These are phyloP conservation scores for Clusia tigrina DNA, from an alignment of 2,888 invertebrate genomes.

Conservation along the genomic window DNA sequence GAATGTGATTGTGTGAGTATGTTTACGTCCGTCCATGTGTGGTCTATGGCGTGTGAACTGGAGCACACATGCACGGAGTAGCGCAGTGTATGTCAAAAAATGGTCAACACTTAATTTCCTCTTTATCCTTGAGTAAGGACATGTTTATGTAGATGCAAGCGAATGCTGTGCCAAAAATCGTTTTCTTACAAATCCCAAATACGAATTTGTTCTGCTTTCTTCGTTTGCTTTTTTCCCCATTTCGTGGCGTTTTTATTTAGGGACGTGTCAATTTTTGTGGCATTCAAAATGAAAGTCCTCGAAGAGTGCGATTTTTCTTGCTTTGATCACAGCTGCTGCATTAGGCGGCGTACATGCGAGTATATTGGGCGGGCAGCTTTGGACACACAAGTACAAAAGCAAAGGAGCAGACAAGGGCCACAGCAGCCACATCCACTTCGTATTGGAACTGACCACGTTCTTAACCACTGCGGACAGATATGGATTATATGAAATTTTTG, in stretches of 20 bases:
- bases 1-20: too few species aligned
- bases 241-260: background rate
- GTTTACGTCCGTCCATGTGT: too few species aligned
- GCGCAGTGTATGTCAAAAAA: conserved; percentile 40
- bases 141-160: conserved; percentile 31
- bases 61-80: conserved; percentile 18
- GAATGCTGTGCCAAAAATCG: background rate
- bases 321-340: too few species aligned
- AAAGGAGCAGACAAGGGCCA: background rate
- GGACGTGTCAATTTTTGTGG: conserved; percentile 27
- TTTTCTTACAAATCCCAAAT: conserved; percentile 7
- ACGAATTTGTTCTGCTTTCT: conserved; percentile 6
- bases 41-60: background rate
- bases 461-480: conserved; percentile 12
- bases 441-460: conserved; percentile 7
- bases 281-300: conserved; percentile 17
- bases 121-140: conserved; percentile 37
- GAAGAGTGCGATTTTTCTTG: too few species aligned
- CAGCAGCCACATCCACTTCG: background rate
- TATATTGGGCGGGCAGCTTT: too few species aligned
- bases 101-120: conserved; percentile 57
- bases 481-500: conserved; percentile 15
- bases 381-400: too few species aligned
- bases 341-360: too few species aligned
- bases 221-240: background rate